These are phyloP conservation scores for Lutjanus campechanus DNA, from an alignment of 2,797 vertebrate genomes.

Conservation along the genomic window DNA sequence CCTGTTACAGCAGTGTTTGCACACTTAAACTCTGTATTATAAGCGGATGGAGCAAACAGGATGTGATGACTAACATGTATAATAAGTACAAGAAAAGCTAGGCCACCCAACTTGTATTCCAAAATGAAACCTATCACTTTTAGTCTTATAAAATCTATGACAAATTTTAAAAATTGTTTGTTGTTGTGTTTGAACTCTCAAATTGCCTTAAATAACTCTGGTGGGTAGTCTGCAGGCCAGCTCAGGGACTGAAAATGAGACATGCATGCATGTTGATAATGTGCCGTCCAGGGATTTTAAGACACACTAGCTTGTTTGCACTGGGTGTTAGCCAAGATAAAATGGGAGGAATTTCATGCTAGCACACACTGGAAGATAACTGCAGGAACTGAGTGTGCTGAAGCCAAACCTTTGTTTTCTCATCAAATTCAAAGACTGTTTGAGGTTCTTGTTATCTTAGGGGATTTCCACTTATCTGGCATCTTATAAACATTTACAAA, in stretches of 20 bases:
- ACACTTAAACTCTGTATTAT: background rate
- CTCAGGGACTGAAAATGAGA: constrained; percentile 21
- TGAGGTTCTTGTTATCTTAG: constrained; percentile 5
- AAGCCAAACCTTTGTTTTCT: constrained; percentile 31
- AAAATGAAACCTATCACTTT: background rate
- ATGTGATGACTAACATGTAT: constrained; percentile 10
- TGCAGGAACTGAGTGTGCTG: constrained; percentile 34
- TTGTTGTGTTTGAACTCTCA: background rate
- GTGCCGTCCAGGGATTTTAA: constrained; percentile 13
- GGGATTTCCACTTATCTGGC: background rate
- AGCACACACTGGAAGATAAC: constrained; percentile 23
- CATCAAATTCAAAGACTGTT: constrained; percentile 4
- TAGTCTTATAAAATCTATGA: no score
- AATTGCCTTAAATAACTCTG: background rate
- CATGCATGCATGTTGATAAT: constrained; percentile 5
- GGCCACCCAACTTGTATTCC: background rate
- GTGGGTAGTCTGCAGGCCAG: constrained; percentile 11
- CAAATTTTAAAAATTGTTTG: background rate
- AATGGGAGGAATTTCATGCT: constrained; percentile 26
- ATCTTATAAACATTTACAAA: background rate
- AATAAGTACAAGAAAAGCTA: background rate
- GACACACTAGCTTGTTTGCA: constrained; percentile 49
- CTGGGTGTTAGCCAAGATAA: constrained; percentile 46
- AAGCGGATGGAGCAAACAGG: background rate
- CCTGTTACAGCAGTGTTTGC: background rate